Conservation (phyloP, 2,888 invertebrate species). For the Schizaphis graminum region DNA sequence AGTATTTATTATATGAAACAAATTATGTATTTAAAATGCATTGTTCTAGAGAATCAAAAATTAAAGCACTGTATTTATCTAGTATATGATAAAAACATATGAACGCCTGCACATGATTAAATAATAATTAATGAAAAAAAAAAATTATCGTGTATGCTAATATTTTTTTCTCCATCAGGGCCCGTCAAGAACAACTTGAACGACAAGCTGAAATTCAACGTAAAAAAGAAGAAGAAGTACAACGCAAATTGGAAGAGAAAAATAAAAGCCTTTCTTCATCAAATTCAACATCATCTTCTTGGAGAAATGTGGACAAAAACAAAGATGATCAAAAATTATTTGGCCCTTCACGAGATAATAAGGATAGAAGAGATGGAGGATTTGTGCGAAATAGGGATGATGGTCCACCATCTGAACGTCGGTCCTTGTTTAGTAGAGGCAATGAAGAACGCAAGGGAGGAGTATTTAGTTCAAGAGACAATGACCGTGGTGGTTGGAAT, state of each 20-base stretch:
- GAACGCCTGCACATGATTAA: background rate
- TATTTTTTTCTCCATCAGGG: conserved; percentile 35
- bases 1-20: too few relatives aligned
- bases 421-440: conserved; percentile 37
- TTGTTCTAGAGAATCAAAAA: too few relatives aligned
- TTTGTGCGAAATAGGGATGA: conserved; percentile 56
- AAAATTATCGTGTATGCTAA: background rate
- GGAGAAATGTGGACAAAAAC: conserved; percentile 48
- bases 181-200: conserved; percentile 77
- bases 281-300: conserved; percentile 10
- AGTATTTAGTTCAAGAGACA: conserved; percentile 49
- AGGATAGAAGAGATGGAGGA: conserved; percentile 42
- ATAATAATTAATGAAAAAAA: background rate
- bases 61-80: too few relatives aligned
- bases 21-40: too few relatives aligned
- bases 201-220: conserved; percentile 72
- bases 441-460: conserved; percentile 41
- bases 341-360: conserved; percentile 10
- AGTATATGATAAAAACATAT: background rate
- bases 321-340: conserved; percentile 53
- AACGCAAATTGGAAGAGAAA: conserved; percentile 60
- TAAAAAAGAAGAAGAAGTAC: conserved; percentile 79
- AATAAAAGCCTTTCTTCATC: conserved; percentile 51
- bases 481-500: conserved; percentile 47
- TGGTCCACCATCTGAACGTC: conserved; percentile 46